These are phyloP conservation scores for Muraenolepis orangiensis DNA, from an alignment of 2,797 vertebrate genomes.

Conservation along the genomic window DNA sequence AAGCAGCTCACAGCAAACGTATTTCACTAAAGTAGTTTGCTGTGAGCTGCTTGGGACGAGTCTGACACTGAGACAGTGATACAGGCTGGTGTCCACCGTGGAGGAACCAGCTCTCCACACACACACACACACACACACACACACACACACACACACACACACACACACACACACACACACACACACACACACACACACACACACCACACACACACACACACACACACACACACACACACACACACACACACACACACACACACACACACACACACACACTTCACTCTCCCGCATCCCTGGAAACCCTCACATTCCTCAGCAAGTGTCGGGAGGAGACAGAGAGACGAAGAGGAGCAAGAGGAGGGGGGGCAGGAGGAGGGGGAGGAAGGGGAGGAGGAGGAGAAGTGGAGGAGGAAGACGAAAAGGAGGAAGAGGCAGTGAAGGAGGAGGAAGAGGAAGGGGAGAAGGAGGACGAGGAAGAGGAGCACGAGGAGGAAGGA, in stretches of 20 bases:
- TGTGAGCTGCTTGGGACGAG: not conserved
- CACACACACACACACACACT: not conserved
- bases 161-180: not conserved
- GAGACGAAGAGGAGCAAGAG: not conserved
- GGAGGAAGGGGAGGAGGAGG: not conserved
- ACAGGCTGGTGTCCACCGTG: not conserved
- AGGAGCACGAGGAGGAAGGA: conserved; percentile 43
- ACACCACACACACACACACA: conserved; percentile 14
- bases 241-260: conserved; percentile 1
- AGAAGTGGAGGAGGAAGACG: conserved; percentile 20
- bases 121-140: conserved; percentile 25
- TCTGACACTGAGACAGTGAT: not conserved
- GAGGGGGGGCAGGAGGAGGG: not conserved
- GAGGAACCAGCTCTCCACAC: conserved; percentile 31
- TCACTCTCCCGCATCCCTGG: not conserved
- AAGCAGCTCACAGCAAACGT: too few relatives aligned
- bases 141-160: not conserved
- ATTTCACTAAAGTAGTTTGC: too few relatives aligned
- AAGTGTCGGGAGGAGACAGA: not conserved
- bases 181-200: conserved; percentile 21
- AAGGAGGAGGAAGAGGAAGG: not conserved
- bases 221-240: conserved; percentile 21
- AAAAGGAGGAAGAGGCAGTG: conserved; percentile 15
- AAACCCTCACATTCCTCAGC: conserved; percentile 7
- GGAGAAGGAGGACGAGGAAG: not conserved